Evolutionary conservation across 2,797 vertebrate genomes (phyloP), one percentile per base, ranked within the genome.

Genomic region (Gadopsis marmoratus): DNA sequence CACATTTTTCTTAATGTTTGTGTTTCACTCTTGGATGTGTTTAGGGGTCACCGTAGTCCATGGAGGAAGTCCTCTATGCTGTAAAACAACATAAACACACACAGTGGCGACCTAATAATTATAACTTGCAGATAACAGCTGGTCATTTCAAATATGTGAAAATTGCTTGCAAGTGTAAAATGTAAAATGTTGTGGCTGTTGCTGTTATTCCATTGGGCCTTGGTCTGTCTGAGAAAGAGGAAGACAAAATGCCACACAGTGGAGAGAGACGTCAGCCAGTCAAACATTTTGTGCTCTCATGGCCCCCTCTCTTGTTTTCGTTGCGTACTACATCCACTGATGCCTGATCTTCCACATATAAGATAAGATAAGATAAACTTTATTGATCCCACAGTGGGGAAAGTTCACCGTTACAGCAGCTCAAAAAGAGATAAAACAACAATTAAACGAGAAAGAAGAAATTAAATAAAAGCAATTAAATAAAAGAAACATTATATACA

Each of bases 271-370:
- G 56, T 59, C 4, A 41, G n/a, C 21, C 6, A 60, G 58, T 21
- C 48, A 10, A 11, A 4, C n/a, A 61, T 5, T 50, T 26, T 17
- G 6, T 12, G n/a, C 17, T 26, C n/a, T 6, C 3, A 23, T 17
- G 4, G 69, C 69, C 41, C 56, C 69, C 33, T 61, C 69, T 39
- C 10, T 17, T 37, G 43, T 26, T 23, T 19, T 50, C 45, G 50
- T 26, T 37, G 21, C 10, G 26, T 8, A 37, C 16, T 39, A n/a
- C n/a, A n/a, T n/a, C n/a, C n/a, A 13, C n/a, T 23, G 6, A 31
- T 26, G 1, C 23, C 31, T 43, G 21, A 21, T 56, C 6, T n/a
- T n/a, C n/a, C n/a, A n/a, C n/a, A n/a, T n/a, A n/a, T n/a, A n/a
- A n/a, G n/a, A n/a, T n/a, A n/a, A n/a, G n/a, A n/a, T n/a, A n/a